These are phyloP conservation scores for Enoplosus armatus DNA, from an alignment of 2,797 vertebrate genomes.

Conservation along the genomic window DNA sequence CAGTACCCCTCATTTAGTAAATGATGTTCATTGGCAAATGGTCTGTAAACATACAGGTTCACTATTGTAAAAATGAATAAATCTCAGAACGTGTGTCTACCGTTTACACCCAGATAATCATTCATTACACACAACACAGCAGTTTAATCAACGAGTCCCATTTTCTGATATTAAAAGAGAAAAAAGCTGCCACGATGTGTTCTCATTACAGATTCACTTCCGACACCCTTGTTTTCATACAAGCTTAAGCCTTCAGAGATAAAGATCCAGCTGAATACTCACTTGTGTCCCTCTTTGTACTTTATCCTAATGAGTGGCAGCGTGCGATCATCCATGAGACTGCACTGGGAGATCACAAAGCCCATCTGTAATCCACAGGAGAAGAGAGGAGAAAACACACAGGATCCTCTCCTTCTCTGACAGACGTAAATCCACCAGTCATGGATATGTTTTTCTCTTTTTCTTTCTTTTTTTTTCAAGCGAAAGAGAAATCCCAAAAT, in stretches of 20 bases:
- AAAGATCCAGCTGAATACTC: conserved; percentile 77
- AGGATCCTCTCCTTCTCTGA: conserved; percentile 66
- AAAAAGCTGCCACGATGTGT: conserved; percentile 43
- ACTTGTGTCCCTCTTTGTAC: conserved; percentile 80
- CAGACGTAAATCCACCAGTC: conserved; percentile 77
- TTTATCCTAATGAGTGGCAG: conserved; percentile 77
- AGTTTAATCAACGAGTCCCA: conserved; percentile 46
- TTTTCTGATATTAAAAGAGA: conserved; percentile 34
- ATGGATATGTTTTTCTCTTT: conserved; percentile 38
- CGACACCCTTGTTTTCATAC: conserved; percentile 51
- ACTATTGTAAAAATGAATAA: conserved; percentile 32
- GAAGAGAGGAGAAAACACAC: conserved; percentile 54
- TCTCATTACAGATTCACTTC: conserved; percentile 62
- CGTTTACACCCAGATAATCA: conserved; percentile 38
- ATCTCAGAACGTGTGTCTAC: conserved; percentile 40
- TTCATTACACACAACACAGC: conserved; percentile 46
- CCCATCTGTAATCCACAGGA: conserved; percentile 84
- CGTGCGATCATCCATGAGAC: conserved; percentile 75
- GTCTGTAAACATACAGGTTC: conserved; percentile 64
- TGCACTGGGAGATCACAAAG: conserved; percentile 71
- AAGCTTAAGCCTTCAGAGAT: conserved; percentile 61
- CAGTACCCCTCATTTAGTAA: conserved; percentile 79
- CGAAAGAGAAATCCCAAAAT: conserved; percentile 77
- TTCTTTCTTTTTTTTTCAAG: conserved; percentile 54
- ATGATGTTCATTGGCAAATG: conserved; percentile 71